Evolutionary conservation across 2,888 invertebrate genomes (phyloP).

Genomic region (Biston betularia): DNA sequence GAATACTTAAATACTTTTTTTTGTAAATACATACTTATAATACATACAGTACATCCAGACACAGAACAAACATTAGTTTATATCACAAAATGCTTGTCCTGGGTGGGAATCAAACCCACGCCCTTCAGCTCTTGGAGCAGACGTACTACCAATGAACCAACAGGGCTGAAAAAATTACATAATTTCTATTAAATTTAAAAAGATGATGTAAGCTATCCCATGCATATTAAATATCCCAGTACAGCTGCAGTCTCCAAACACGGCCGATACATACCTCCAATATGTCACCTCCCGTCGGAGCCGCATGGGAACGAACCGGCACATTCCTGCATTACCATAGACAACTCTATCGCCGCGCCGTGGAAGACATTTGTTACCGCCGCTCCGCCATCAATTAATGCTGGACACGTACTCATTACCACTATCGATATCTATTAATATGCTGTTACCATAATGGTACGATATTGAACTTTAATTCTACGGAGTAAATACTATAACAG

Average conservation of each 20-base stretch:
- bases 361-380: slow-evolving; percentile 32
- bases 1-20: too few species aligned
- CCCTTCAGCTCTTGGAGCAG: too few species aligned
- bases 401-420: slow-evolving; percentile 26
- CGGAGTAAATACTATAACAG: background rate
- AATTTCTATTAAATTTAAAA: background rate
- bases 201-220: background rate
- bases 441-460: background rate
- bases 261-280: background rate
- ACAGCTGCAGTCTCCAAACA: background rate
- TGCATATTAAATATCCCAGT: background rate
- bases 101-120: too few species aligned
- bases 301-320: slow-evolving; percentile 27
- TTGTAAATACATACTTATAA: too few species aligned
- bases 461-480: slow-evolving; percentile 1
- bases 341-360: slow-evolving; percentile 40
- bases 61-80: too few species aligned
- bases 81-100: too few species aligned
- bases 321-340: slow-evolving; percentile 33
- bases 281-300: slow-evolving; percentile 24
- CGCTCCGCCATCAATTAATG: slow-evolving; percentile 22
- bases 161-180: background rate
- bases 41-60: too few species aligned
- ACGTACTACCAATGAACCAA: too few species aligned
- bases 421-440: too few species aligned